Percentiles rank a stretch among this genome's conserved stretches.
Conservation (phyloP, 2,888 invertebrate species). For the Parnassius apollo region DNA sequence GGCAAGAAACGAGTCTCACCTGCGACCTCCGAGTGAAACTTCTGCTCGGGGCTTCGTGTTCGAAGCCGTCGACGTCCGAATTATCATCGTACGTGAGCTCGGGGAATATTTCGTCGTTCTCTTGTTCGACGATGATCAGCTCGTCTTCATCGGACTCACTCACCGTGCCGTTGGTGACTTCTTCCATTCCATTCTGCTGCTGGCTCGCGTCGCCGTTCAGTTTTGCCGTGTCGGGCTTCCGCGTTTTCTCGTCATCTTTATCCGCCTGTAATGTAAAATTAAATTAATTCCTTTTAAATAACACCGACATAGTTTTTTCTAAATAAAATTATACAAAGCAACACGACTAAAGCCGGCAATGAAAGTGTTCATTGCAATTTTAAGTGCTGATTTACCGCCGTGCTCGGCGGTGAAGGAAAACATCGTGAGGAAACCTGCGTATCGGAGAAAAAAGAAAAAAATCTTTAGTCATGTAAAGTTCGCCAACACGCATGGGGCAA, state of each 20-base stretch:
- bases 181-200: conserved; percentile 53
- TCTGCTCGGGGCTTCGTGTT: conserved; percentile 55
- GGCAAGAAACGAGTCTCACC: conserved; percentile 44
- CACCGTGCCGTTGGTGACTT: conserved; percentile 50
- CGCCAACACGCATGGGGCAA: too few species aligned
- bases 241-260: conserved; percentile 41
- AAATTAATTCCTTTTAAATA: conserved; percentile 10
- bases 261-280: conserved; percentile 47
- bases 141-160: conserved; percentile 53
- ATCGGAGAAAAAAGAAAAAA: too few species aligned
- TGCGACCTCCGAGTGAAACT: conserved; percentile 71
- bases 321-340: too few species aligned
- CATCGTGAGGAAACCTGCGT: too few species aligned
- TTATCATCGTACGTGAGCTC: conserved; percentile 72
- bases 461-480: too few species aligned
- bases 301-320: too few species aligned
- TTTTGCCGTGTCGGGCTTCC: conserved; percentile 42
- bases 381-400: too few species aligned
- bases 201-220: conserved; percentile 47
- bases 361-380: too few species aligned
- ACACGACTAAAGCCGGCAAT: too few species aligned
- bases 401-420: too few species aligned
- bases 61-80: conserved; percentile 60
- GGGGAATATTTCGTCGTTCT: conserved; percentile 70
- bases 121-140: conserved; percentile 38